phyloP scores from a whole-genome alignment of 1,140 invertebrate genomes.

The Cylas formicarius region DNA sequence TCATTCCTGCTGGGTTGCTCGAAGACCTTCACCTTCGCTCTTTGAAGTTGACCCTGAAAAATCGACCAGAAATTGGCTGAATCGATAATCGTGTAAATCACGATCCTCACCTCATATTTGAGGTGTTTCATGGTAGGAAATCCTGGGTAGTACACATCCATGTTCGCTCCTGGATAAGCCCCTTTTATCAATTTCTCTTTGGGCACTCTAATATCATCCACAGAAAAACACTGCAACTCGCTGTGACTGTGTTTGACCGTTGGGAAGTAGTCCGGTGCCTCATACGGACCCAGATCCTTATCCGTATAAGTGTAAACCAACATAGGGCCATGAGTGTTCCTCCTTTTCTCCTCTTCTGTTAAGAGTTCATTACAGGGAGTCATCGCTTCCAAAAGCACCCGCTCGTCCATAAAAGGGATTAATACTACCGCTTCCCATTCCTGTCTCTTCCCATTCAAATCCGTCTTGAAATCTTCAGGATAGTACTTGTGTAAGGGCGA shows the following conservation, averaged over 20 bases:
- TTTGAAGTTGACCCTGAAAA: conserved; percentile 55
- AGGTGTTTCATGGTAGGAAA: conserved; percentile 87
- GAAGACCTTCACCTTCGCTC: conserved; percentile 78
- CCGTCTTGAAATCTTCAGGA: conserved; percentile 81
- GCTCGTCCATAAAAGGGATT: conserved; percentile 94
- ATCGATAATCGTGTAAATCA: conserved; percentile 1
- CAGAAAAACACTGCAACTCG: conserved; percentile 45
- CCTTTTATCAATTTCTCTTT: conserved; percentile 61
- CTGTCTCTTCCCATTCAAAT: conserved; percentile 88
- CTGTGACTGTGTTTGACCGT: conserved; percentile 54
- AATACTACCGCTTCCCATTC: conserved; percentile 97
- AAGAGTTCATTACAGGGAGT: conserved; percentile 57
- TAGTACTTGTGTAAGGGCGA: conserved; percentile 88
- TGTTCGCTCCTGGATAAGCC: conserved; percentile 59
- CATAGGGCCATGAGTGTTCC: conserved; percentile 85
- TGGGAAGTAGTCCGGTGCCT: conserved; percentile 61
- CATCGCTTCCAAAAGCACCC: conserved; percentile 71
- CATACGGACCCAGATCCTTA: conserved; percentile 48
- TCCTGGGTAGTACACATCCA: conserved; percentile 74
- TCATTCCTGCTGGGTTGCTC: conserved; percentile 70
- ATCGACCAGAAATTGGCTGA: neutral
- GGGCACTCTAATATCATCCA: conserved; percentile 55
- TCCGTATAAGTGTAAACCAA: conserved; percentile 63
- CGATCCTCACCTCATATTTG: conserved; percentile 57
- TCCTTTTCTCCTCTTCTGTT: conserved; percentile 59